Conservation (phyloP, 2,888 invertebrate species). For the Muscina levida region DNA sequence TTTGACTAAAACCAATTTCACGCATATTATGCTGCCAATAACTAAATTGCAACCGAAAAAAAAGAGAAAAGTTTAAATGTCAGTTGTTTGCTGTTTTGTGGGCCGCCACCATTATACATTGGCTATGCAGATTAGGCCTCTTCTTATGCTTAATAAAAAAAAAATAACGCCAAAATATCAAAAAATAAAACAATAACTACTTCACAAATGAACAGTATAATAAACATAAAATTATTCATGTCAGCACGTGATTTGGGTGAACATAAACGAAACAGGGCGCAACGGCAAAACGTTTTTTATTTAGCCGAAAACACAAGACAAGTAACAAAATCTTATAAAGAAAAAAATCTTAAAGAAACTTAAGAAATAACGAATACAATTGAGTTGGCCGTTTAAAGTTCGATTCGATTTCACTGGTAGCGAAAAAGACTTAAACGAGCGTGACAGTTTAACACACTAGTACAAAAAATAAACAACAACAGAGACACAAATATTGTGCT, state of each 20-base stretch:
- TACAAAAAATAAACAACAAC: slow-evolving; percentile 13
- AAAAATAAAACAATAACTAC: slow-evolving; percentile 24
- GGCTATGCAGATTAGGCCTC: slow-evolving; percentile 54
- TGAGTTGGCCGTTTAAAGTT: slow-evolving; percentile 37
- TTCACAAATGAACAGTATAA: slow-evolving; percentile 49
- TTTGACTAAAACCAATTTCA: slow-evolving; percentile 27
- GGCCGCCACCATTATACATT: slow-evolving; percentile 64
- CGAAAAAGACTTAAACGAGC: slow-evolving; percentile 48
- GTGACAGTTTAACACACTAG: slow-evolving; percentile 42
- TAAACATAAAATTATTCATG: slow-evolving; percentile 65
- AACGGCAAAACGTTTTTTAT: slow-evolving; percentile 15
- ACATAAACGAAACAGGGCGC: slow-evolving; percentile 31
- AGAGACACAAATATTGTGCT: slow-evolving; percentile 12
- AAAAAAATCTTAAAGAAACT: slow-evolving; percentile 6
- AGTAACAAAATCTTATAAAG: neutral
- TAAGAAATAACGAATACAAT: slow-evolving; percentile 56
- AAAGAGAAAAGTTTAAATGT: slow-evolving; percentile 61
- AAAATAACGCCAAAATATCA: too few relatives aligned
- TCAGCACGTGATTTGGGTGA: slow-evolving; percentile 66
- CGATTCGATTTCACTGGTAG: slow-evolving; percentile 45
- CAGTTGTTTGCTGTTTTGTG: slow-evolving; percentile 38
- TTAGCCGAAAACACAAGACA: slow-evolving; percentile 40
- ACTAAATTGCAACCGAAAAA: neutral
- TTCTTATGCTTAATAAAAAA: too few relatives aligned
- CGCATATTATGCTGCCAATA: slow-evolving; percentile 14